Evolutionary conservation across 2,797 vertebrate genomes (phyloP), one percentile per base, ranked within the genome.

Genomic region (Petrocephalus schoutedeni): DNA sequence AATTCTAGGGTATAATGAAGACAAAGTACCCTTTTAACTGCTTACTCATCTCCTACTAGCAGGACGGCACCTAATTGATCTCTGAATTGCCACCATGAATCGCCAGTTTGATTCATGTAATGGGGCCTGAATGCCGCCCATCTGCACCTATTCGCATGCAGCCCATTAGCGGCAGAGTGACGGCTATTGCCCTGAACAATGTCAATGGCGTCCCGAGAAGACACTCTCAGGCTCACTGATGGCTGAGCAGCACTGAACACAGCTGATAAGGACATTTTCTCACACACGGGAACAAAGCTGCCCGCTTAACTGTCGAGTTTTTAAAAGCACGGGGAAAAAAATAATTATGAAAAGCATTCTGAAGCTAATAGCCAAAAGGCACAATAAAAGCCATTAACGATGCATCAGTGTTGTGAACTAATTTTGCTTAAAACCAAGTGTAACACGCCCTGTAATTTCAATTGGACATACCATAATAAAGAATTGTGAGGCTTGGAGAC

Each of bases 1-100:
- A 84, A 85, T 56, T 85, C 83, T 9, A 85, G 23, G 7, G 23
- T 57, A 53, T 32, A 58, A 85, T 23, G n/a, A 19, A 85, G 83
- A 85, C 54, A 58, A 85, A 58, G 3, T 28, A 54, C 28, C 23
- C 45, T 58, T 58, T 9, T 85, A 83, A n/a, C 16, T 57, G 83
- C 83, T 85, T 58, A 85, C 23, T 58, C 83, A 58, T 85, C 83
- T 85, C 54, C 21, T 58, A 85, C 54, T 58, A 7, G 84, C 28
- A 86, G 56, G 84, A 59, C 4, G 56, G 32, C 54, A 86, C 84
- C 84, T 54, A 86, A 58, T 41, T 58, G 53, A 58, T 86, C 28
- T 86, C 54, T 41, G 56, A 58, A 86, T 23, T 57, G 36, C 84
- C 53, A 86, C 5, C 54, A 58, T 86, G 56, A 86, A 58, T 58